A percentile compares a stretch with the other conserved stretches of the same genome.
Conservation (phyloP, 2,888 invertebrate species). For the Tachina lurida region DNA sequence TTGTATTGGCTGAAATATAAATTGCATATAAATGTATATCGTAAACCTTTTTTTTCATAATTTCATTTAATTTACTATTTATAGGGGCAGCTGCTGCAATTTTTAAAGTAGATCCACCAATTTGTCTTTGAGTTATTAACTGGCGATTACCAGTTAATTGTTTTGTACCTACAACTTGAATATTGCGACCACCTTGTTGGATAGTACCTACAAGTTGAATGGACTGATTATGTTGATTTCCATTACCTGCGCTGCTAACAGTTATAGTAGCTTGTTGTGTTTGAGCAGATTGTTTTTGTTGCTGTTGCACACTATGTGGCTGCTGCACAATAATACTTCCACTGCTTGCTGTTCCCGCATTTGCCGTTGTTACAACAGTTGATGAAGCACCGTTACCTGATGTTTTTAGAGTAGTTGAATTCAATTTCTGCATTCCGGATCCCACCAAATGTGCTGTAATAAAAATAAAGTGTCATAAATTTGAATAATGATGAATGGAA, state of each 20-base stretch:
- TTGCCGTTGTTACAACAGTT: conserved; percentile 60
- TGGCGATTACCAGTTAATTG: conserved; percentile 79
- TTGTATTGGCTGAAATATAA: conserved; percentile 73
- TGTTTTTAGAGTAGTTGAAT: conserved; percentile 82
- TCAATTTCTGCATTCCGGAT: conserved; percentile 86
- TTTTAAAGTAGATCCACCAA: conserved; percentile 81
- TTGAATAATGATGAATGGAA: conserved; percentile 54
- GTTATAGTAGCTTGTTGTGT: conserved; percentile 72
- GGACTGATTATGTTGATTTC: conserved; percentile 71
- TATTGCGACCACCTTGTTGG: conserved; percentile 81
- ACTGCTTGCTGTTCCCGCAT: conserved; percentile 73
- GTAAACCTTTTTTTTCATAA: not conserved
- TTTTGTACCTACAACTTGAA: conserved; percentile 82
- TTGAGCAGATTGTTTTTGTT: conserved; percentile 66
- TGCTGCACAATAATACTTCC: conserved; percentile 73
- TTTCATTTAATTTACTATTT: conserved; percentile 76
- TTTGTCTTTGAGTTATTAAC: conserved; percentile 80
- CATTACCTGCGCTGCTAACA: conserved; percentile 62
- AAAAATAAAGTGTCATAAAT: conserved; percentile 45
- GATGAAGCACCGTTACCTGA: conserved; percentile 72
- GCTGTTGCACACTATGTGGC: conserved; percentile 74
- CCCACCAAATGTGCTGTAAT: conserved; percentile 85
- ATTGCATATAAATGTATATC: not conserved
- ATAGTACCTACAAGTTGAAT: conserved; percentile 80
- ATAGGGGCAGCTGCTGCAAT: conserved; percentile 79